These are phyloP conservation scores for Magallana angulata DNA, from an alignment of 1,140 invertebrate genomes.

Conservation along the genomic window DNA sequence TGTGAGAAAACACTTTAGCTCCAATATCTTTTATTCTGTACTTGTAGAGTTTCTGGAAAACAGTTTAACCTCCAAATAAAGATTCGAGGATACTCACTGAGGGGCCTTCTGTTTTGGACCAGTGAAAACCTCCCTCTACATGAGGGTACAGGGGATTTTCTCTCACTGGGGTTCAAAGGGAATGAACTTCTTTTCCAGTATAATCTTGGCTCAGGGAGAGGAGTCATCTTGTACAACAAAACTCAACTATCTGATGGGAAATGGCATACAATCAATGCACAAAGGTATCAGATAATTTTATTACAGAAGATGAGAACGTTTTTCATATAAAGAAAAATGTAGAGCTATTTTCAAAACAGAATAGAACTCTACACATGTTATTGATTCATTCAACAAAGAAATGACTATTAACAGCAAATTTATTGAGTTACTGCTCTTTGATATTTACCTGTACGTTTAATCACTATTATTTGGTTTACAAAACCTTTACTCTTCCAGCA, in stretches of 20 bases:
- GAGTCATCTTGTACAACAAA: conserved; percentile 88
- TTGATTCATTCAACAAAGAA: too few species aligned
- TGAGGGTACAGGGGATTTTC: conserved; percentile 83
- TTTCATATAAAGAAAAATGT: too few species aligned
- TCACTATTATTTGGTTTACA: too few species aligned
- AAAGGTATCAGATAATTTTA: conserved; percentile 84
- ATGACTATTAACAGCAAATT: too few species aligned
- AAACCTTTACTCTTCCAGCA: too few species aligned
- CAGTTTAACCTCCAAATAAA: conserved; percentile 90
- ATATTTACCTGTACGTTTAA: too few species aligned
- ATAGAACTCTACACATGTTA: too few species aligned
- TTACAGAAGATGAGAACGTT: too few species aligned
- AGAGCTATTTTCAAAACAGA: too few species aligned
- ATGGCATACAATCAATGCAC: conserved; percentile 93
- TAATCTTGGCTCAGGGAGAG: conserved; percentile 88
- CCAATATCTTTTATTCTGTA: too few species aligned
- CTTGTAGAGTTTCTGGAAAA: conserved; percentile 86
- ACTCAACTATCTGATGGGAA: conserved; percentile 93
- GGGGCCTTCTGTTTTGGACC: conserved; percentile 93
- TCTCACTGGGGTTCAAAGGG: conserved; percentile 90
- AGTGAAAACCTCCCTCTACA: conserved; percentile 85
- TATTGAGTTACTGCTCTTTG: too few species aligned
- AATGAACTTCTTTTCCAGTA: conserved; percentile 85
- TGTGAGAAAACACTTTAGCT: too few species aligned
- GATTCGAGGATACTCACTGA: conserved; percentile 84